Evolutionary conservation across 1,140 invertebrate species (phyloP), one percentile per base, ranked within the genome.

Genomic region (Drosophila yakuba): DNA sequence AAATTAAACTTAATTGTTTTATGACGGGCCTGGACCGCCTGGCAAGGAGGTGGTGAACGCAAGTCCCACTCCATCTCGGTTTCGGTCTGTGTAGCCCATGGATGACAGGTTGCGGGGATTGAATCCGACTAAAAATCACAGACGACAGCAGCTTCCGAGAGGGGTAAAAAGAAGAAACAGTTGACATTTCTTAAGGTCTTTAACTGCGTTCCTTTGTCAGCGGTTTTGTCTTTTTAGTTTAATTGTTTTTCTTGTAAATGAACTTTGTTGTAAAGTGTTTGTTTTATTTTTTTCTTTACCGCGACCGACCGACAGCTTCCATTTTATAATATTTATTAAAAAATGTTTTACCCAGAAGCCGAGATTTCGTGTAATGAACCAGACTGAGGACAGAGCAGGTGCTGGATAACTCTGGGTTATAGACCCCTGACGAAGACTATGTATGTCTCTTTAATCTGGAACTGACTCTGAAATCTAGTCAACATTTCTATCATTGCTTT

Each of bases 1-100:
- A 80, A 88, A 88, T 88, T 89, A 88, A 89, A 88, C 80, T 88
- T 88, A 88, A 88, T 88, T 88, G 84, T 88, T 89, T 88, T 88
- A 88, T 88, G 84, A 89, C 84, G 83, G 67, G 71, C 51, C 59
- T 62, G 58, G 72, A 88, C 58, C 69, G 82, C 60, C 60, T 64
- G 23, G 43, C 59, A 15, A 59, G 56, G 52, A 59, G 45, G 20
- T 39, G 47, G 63, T 55, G 55, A 61, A 72, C 38, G 56, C 54
- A 51, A 50, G 41, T 47, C 55, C 54, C 78, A 35, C 45, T 48
- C 35, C 51, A 58, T 23, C 52, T 41, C 64, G 51, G 43, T 57
- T 35, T 56, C 51, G 43, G 67, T 69, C 20, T 41, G 68, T 72
- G 68, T 72, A 72, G 66, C 68, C 68, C 17, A 72, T 72, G 66